Evolutionary conservation across 2,113 vertebrate species (phyloP), one percentile per base, ranked within the genome.

Genomic region (Orientallactaga bullata): DNA sequence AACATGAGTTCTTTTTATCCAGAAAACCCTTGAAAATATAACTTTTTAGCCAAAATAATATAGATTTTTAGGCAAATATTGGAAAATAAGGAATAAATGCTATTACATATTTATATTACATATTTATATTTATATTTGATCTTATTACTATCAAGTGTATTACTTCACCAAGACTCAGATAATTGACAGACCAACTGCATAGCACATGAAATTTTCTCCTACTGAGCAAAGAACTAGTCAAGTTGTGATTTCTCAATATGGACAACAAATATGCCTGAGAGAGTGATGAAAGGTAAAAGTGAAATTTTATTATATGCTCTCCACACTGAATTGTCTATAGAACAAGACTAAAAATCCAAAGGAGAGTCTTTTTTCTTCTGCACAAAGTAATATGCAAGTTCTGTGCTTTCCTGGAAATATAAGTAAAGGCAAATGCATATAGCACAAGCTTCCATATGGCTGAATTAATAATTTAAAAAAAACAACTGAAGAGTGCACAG

Each of bases 391-490:
- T 96, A 65, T 63, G 93, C 63, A 93, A 69, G 78, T 84, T 63
- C 94, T 3, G 0, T 81, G 2, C 37, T 92, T 95, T 97, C 90
- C 82, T 94, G 61, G 89, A 96, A 91, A 79, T 26, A 95, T 92
- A 97, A 96, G 93, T 98, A 96, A 81, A 84, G 86, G 74, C 42
- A 94, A 92, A 90, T 87, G 32, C 60, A 51, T 51, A 61, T 92
- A 96, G 61, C 93, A 85, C 39, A 96, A 95, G 58, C 55, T 95
- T 94, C 76, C 39, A 5, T 83, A 58, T 79, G 85, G 65, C 28
- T 84, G 58, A 92, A 94, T 96, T 97, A 96, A 95, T 97, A 60
- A 90, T 98, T 97, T 91, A 28, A 76, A 88, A 47, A 47, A 94
- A 94, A 72, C 71, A 96, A 71, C 28, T 60, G 2, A 85, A 39